These are phyloP conservation scores for Leptopterna dolabrata DNA, from an alignment of 2,888 invertebrate genomes.

Conservation along the genomic window DNA sequence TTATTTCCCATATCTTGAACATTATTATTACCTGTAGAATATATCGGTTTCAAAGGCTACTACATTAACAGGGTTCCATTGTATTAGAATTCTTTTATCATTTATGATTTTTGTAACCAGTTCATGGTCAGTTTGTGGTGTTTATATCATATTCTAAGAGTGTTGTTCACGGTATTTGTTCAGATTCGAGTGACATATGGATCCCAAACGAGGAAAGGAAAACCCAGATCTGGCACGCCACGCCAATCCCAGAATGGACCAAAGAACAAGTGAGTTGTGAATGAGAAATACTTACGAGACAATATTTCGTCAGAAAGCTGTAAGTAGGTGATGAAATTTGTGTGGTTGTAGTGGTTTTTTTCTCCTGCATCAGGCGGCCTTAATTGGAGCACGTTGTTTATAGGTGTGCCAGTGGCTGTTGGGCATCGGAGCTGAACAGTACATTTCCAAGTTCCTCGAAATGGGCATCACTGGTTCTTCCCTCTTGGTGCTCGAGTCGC, in stretches of 20 bases:
- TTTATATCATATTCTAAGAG: neutral
- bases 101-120: neutral
- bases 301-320: too few relatives aligned
- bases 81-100: neutral
- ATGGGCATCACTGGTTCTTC: slow-evolving; percentile 90
- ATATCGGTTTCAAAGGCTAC: too few relatives aligned
- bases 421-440: slow-evolving; percentile 82
- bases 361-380: too few relatives aligned
- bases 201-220: slow-evolving; percentile 72
- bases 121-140: neutral
- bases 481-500: slow-evolving; percentile 87
- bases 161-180: slow-evolving; percentile 6
- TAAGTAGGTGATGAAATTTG: too few relatives aligned
- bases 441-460: slow-evolving; percentile 87
- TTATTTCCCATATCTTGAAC: too few relatives aligned
- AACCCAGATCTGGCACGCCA: slow-evolving; percentile 75
- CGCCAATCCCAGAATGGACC: slow-evolving; percentile 81
- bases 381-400: too few relatives aligned
- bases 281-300: too few relatives aligned
- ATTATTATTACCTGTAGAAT: too few relatives aligned
- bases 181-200: slow-evolving; percentile 69
- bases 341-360: too few relatives aligned
- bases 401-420: slow-evolving; percentile 95
- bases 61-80: too few relatives aligned
- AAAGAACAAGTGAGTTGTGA: slow-evolving; percentile 75